These are phyloP conservation scores for Halisarca cf. caerulea DNA, from an alignment of 37 sponge, comb jelly and placozoan species.

Conservation along the genomic window DNA sequence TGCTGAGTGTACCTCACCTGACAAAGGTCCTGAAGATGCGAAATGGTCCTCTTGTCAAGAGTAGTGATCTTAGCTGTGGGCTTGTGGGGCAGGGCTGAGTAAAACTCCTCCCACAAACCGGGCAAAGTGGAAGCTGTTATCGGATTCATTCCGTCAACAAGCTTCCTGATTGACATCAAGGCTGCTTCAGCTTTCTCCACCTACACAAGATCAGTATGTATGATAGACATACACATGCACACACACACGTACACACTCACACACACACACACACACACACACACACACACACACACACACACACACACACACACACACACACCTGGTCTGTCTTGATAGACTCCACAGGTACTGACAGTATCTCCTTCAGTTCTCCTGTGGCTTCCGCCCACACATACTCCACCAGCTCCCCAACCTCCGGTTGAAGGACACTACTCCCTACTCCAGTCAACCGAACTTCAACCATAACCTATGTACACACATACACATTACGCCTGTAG, in stretches of 20 bases:
- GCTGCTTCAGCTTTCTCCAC: conserved; percentile 84
- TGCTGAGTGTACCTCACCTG: too few relatives aligned
- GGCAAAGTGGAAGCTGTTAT: neutral
- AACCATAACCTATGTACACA: conserved; percentile 44
- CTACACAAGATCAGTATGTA: too few relatives aligned
- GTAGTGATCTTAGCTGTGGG: conserved; percentile 21
- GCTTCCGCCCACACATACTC: conserved; percentile 84
- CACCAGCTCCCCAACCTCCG: conserved; percentile 57
- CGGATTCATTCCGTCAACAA: conserved; percentile 41
- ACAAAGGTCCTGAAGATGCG: conserved; percentile 87
- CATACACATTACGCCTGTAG: neutral
- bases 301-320: too few relatives aligned
- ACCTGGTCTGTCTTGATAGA: conserved; percentile 68
- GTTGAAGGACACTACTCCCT: conserved; percentile 24
- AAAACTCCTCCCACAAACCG: conserved; percentile 64
- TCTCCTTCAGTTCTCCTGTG: conserved; percentile 62
- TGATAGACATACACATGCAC: too few relatives aligned
- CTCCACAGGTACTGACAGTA: conserved; percentile 70
- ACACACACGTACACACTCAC: too few relatives aligned
- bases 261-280: conserved; percentile 11
- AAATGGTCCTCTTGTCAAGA: conserved; percentile 51
- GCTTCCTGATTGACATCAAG: conserved; percentile 60
- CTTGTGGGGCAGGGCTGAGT: conserved; percentile 76
- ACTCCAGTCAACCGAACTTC: conserved; percentile 36
- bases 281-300: conserved; percentile 28